Conservation (phyloP, 64 coral and sea anemone species). For the Orbicella faveolata region DNA sequence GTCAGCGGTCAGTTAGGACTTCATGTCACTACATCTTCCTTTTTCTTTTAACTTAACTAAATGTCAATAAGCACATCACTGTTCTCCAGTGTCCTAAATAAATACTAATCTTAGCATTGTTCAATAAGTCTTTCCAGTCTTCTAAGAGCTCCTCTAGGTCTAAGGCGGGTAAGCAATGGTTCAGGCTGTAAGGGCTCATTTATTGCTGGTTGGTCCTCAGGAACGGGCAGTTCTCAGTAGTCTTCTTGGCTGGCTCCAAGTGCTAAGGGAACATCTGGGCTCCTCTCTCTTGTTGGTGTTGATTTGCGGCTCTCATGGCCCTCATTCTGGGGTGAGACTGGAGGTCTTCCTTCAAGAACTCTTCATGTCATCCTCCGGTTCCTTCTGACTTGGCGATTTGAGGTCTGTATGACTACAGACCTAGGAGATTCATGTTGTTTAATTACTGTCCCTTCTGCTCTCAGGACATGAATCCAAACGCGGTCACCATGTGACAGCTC, state of each 20-base stretch:
- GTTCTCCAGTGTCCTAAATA: not conserved
- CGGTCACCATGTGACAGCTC: too few species aligned
- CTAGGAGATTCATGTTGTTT: not conserved
- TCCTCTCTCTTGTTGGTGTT: not conserved
- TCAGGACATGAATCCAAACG: too few species aligned
- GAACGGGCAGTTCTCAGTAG: not conserved
- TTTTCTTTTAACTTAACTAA: not conserved
- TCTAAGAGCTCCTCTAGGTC: not conserved
- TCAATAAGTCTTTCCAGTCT: not conserved
- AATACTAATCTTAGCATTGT: not conserved
- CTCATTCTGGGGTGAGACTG: not conserved
- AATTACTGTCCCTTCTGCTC: too few species aligned
- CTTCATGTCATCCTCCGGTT: not conserved
- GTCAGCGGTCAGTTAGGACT: not conserved
- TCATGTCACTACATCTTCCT: not conserved
- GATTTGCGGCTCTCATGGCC: not conserved
- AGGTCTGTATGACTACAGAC: not conserved
- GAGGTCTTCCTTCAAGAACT: not conserved
- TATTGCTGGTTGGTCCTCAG: not conserved
- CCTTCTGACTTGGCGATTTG: not conserved
- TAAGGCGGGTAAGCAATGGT: not conserved
- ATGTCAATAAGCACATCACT: not conserved
- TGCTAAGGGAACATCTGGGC: too few species aligned
- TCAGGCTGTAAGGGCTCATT: not conserved
- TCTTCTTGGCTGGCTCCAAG: too few species aligned